Conservation (phyloP, 2,888 invertebrate genomes). For the Idaea dimidiata region DNA sequence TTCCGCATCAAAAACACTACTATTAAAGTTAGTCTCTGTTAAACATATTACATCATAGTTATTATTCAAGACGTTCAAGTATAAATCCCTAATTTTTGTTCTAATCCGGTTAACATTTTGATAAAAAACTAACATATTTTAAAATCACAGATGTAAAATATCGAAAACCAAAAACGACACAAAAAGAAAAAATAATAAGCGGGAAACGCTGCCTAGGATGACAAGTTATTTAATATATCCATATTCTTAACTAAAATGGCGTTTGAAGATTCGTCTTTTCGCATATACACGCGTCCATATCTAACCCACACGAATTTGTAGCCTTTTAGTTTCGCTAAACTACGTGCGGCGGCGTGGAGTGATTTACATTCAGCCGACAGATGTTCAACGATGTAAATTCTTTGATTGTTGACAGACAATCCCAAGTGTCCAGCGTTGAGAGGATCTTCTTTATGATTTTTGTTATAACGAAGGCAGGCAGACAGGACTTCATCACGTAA, state of each 20-base stretch:
- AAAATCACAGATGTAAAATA: too few species aligned
- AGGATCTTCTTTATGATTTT: not conserved
- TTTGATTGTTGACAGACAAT: not conserved
- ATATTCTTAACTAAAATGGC: too few species aligned
- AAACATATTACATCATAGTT: slow-evolving; percentile 20
- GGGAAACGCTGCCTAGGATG: too few species aligned
- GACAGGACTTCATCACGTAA: not conserved
- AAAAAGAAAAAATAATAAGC: too few species aligned
- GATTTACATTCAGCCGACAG: slow-evolving; percentile 17
- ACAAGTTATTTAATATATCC: too few species aligned
- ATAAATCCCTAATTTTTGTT: slow-evolving; percentile 1
- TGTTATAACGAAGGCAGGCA: not conserved
- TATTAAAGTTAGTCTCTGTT: slow-evolving; percentile 19
- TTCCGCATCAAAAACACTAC: slow-evolving; percentile 14
- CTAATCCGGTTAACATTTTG: not conserved
- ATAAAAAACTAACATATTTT: too few species aligned
- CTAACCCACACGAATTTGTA: slow-evolving; percentile 1
- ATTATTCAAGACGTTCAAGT: slow-evolving; percentile 9
- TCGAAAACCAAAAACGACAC: too few species aligned
- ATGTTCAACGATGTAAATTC: slow-evolving; percentile 7
- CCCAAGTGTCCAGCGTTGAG: not conserved
- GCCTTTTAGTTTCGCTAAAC: not conserved
- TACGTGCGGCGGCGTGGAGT: not conserved
- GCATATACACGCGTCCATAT: too few species aligned
- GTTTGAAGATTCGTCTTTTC: slow-evolving; percentile 8